Conservation (phyloP, 1,140 invertebrate genomes). For the Drosophila ironensis region DNA sequence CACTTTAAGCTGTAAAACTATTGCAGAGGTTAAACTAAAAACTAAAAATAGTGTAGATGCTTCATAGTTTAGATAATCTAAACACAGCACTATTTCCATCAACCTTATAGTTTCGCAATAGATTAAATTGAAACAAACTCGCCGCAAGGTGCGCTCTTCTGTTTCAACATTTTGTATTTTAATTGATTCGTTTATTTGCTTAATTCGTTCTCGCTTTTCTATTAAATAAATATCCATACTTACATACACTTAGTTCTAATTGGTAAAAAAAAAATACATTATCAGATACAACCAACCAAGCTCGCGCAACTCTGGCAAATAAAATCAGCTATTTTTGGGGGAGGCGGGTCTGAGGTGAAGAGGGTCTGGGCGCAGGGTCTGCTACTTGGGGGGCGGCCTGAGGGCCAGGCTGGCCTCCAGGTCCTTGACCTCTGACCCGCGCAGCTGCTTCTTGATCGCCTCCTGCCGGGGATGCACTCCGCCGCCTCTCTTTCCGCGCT, state of each 20-base stretch:
- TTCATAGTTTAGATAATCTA: too few relatives aligned
- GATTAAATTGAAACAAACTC: too few relatives aligned
- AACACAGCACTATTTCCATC: too few relatives aligned
- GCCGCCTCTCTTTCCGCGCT: slow-evolving; percentile 48
- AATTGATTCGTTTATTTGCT: slow-evolving; percentile 17
- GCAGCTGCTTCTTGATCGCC: slow-evolving; percentile 54
- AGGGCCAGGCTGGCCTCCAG: slow-evolving; percentile 73
- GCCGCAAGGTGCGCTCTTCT: too few relatives aligned
- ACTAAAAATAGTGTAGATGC: too few relatives aligned
- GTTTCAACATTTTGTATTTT: background rate
- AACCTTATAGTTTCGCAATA: too few relatives aligned
- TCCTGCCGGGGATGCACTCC: slow-evolving; percentile 13
- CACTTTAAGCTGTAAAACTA: too few relatives aligned
- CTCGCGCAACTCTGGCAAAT: slow-evolving; percentile 23
- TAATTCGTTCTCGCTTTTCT: slow-evolving; percentile 22
- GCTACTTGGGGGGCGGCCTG: slow-evolving; percentile 74
- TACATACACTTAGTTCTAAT: slow-evolving; percentile 15
- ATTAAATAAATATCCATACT: slow-evolving; percentile 63
- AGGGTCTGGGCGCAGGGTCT: background rate
- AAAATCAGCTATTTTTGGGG: slow-evolving; percentile 58
- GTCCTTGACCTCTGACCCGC: slow-evolving; percentile 52
- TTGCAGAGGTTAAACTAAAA: too few relatives aligned
- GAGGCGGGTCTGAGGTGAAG: background rate
- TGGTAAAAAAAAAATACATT: slow-evolving; percentile 26
- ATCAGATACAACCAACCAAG: slow-evolving; percentile 30